Evolutionary conservation across 1,140 invertebrate species (phyloP).

Genomic region (Asbolus verrucosus): DNA sequence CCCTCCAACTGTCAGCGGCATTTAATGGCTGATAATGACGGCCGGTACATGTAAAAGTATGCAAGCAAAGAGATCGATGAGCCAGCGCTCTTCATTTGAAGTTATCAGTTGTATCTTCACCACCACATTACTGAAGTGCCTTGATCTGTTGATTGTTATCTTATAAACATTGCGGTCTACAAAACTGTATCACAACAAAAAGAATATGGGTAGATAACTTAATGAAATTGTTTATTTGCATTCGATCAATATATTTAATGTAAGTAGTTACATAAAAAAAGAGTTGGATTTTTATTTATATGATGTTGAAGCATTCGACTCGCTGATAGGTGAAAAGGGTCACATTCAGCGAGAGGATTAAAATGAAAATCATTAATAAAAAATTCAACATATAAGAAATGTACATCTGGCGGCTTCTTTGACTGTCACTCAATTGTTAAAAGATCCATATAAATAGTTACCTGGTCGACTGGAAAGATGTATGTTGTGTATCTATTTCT

Average conservation of each 20-base stretch:
- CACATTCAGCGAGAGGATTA: constrained; percentile 55
- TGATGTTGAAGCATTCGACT: constrained; percentile 39
- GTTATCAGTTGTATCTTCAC: constrained; percentile 25
- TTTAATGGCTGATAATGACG: constrained; percentile 39
- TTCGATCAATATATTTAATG: constrained; percentile 29
- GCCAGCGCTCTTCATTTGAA: constrained; percentile 25
- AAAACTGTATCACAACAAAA: constrained; percentile 34
- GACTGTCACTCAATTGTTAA: constrained; percentile 62
- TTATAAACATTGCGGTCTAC: constrained; percentile 18
- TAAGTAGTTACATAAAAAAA: constrained; percentile 34
- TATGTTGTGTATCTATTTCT: not conserved
- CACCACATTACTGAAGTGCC: constrained; percentile 21
- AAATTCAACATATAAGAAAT: constrained; percentile 55
- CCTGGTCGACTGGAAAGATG: constrained; percentile 44
- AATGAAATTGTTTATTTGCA: constrained; percentile 6
- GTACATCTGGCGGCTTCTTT: constrained; percentile 60
- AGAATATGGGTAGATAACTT: not conserved
- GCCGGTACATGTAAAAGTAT: constrained; percentile 24
- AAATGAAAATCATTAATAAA: constrained; percentile 57
- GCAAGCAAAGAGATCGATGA: constrained; percentile 27
- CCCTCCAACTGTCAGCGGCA: constrained; percentile 34
- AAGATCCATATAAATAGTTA: constrained; percentile 60
- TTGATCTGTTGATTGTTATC: constrained; percentile 13
- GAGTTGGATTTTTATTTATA: constrained; percentile 24
- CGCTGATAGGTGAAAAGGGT: constrained; percentile 51